Conservation (phyloP, 2,797 vertebrate genomes). For the Smutsia gigantea region DNA sequence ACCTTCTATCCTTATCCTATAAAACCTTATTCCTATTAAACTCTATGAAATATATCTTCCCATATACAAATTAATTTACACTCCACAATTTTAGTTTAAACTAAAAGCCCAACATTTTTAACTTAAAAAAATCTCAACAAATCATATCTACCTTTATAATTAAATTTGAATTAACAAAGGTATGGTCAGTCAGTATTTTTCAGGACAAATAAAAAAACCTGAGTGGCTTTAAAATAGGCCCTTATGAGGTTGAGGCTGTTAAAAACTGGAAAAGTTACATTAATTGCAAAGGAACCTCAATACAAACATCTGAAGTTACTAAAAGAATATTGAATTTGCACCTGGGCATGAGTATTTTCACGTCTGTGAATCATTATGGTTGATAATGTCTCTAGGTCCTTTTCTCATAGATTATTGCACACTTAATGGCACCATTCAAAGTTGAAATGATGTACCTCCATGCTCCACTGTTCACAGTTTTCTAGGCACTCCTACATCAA, state of each 20-base stretch:
- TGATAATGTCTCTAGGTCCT: slow-evolving; percentile 53
- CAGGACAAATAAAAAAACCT: background rate
- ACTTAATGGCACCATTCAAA: background rate
- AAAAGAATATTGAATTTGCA: slow-evolving; percentile 75
- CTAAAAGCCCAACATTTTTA: slow-evolving; percentile 28
- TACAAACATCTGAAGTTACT: slow-evolving; percentile 80
- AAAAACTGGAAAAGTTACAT: slow-evolving; percentile 57
- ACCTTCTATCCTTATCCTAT: background rate
- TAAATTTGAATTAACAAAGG: slow-evolving; percentile 18
- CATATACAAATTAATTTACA: slow-evolving; percentile 35
- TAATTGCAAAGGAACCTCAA: slow-evolving; percentile 58
- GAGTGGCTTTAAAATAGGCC: slow-evolving; percentile 1
- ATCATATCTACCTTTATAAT: background rate
- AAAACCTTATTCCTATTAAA: slow-evolving; percentile 40
- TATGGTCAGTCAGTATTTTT: background rate
- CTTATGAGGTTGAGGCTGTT: background rate
- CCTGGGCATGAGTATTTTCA: slow-evolving; percentile 60
- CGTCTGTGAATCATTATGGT: slow-evolving; percentile 62
- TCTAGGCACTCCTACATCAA: slow-evolving; percentile 6
- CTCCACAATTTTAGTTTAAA: slow-evolving; percentile 8
- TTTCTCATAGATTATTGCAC: slow-evolving; percentile 43
- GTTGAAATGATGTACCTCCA: background rate
- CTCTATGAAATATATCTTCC: background rate
- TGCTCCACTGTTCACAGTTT: background rate
- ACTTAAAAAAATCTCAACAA: background rate